Evolutionary conservation across 2,888 invertebrate species (phyloP).

Genomic region (Tenthredo amoena): DNA sequence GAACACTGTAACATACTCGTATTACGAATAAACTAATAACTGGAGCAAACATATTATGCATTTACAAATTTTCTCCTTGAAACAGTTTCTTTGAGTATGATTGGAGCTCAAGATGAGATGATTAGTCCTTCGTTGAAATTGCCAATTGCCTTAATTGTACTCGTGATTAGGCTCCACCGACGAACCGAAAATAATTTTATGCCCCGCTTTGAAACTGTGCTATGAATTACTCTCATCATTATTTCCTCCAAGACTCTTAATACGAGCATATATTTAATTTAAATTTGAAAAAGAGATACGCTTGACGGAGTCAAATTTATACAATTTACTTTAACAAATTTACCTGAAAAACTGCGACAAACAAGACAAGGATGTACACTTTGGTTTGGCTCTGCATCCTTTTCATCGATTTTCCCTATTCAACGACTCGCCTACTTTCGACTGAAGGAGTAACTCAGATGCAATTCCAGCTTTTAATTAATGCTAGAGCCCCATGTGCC

Average conservation of each 20-base stretch:
- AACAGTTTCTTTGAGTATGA: conserved; percentile 32
- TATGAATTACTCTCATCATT: conserved; percentile 3
- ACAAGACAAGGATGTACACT: background rate
- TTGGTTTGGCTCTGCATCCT: background rate
- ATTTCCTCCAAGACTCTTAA: background rate
- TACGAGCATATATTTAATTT: background rate
- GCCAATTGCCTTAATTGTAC: conserved; percentile 50
- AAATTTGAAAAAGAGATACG: no score
- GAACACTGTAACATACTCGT: background rate
- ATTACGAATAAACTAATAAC: background rate
- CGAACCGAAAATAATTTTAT: conserved; percentile 33
- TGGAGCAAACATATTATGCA: background rate
- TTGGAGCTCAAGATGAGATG: conserved; percentile 36
- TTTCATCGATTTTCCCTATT: background rate
- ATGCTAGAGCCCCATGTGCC: background rate
- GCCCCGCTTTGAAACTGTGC: conserved; percentile 4
- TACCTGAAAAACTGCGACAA: conserved; percentile 18
- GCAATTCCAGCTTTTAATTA: conserved; percentile 16
- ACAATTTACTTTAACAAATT: background rate
- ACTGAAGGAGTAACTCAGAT: conserved; percentile 21
- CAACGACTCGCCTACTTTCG: background rate
- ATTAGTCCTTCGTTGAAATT: conserved; percentile 35
- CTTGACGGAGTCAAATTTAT: background rate
- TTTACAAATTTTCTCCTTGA: background rate
- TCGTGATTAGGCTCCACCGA: conserved; percentile 22